These are phyloP conservation scores for Aplodontia rufa DNA, from an alignment of 2,113 vertebrate genomes.

Conservation along the genomic window DNA sequence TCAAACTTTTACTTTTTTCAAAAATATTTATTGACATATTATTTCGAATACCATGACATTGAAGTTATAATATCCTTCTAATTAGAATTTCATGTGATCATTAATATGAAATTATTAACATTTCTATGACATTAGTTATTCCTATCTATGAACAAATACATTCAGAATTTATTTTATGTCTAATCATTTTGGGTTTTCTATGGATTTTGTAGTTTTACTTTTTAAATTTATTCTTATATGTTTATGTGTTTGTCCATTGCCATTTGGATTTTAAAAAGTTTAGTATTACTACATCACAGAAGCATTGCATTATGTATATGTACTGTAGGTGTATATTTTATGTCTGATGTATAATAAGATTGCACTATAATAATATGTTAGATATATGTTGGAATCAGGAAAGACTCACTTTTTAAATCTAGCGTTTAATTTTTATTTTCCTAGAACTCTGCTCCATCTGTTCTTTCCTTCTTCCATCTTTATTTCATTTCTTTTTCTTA, in stretches of 20 bases:
- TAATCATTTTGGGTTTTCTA: background rate
- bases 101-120: background rate
- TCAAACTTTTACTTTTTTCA: background rate
- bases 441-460: background rate
- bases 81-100: background rate
- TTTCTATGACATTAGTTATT: background rate
- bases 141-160: background rate
- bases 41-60: background rate
- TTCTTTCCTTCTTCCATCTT: too few species aligned
- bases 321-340: too few species aligned
- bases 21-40: background rate
- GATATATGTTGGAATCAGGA: background rate
- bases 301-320: background rate
- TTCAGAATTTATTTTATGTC: background rate
- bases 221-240: background rate
- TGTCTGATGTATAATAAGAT: too few species aligned
- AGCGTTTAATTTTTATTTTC: background rate
- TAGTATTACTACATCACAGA: background rate
- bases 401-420: background rate
- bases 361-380: background rate
- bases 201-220: background rate
- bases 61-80: background rate
- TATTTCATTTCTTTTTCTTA: background rate
- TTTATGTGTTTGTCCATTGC: background rate
- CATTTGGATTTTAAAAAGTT: background rate